Evolutionary conservation across 1,140 invertebrate genomes (phyloP).

Genomic region (Druon quercuslanigerum): DNA sequence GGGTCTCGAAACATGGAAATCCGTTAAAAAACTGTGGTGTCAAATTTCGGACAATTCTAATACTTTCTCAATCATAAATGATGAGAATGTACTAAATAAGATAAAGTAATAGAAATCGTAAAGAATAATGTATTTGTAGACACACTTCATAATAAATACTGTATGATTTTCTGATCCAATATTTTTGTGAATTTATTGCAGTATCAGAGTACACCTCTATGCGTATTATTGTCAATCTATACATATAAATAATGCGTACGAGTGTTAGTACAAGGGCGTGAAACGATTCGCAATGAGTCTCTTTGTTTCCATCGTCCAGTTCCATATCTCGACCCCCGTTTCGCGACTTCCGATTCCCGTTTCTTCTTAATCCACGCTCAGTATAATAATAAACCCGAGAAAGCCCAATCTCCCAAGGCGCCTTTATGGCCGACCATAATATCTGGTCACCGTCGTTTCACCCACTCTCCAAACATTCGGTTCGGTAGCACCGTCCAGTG

Average conservation of each 20-base stretch:
- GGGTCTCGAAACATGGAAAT: too few relatives aligned
- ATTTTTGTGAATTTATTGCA: not conserved
- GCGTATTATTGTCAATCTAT: not conserved
- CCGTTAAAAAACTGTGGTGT: too few relatives aligned
- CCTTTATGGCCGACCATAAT: conserved; percentile 69
- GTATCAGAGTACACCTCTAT: too few relatives aligned
- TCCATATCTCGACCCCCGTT: conserved; percentile 34
- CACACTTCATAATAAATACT: too few relatives aligned
- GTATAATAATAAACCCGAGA: conserved; percentile 65
- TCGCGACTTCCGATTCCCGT: conserved; percentile 68
- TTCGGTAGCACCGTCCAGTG: conserved; percentile 54
- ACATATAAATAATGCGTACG: conserved; percentile 10
- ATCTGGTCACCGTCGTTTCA: conserved; percentile 60
- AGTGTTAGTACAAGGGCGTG: conserved; percentile 2
- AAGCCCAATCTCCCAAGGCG: conserved; percentile 67
- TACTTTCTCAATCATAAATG: too few relatives aligned
- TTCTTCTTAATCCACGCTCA: conserved; percentile 67
- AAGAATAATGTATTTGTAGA: too few relatives aligned
- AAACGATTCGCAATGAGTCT: conserved; percentile 26
- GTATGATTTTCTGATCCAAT: too few relatives aligned
- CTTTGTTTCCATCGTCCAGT: conserved; percentile 39
- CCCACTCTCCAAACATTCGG: conserved; percentile 51
- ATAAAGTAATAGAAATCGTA: too few relatives aligned
- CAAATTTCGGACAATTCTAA: too few relatives aligned
- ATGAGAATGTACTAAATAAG: too few relatives aligned